Conservation (phyloP, 2,888 invertebrate species). For the Seira sanloemensis region DNA sequence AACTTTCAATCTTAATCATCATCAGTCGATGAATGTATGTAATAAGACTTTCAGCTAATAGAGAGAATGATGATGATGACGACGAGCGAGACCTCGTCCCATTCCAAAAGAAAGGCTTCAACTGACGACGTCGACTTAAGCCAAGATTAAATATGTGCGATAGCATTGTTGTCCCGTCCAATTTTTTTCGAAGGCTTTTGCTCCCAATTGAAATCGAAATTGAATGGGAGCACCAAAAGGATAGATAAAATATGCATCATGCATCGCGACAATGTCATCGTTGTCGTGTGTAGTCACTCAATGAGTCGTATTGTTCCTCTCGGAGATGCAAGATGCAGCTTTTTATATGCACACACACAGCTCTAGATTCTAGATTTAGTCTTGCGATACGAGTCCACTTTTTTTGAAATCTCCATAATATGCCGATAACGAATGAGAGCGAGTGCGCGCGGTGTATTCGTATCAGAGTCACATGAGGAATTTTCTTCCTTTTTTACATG, state of each 20-base stretch:
- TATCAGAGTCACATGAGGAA: not conserved
- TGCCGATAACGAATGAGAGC: not conserved
- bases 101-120: not conserved
- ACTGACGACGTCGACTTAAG: not conserved
- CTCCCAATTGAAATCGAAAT: constrained; percentile 41
- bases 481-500: no score
- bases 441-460: no score
- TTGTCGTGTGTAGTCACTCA: not conserved
- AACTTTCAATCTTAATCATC: not conserved
- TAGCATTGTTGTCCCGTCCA: constrained; percentile 40
- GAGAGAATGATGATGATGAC: constrained; percentile 4
- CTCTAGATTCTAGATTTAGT: not conserved
- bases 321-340: not conserved
- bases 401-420: no score
- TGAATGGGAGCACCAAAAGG: constrained; percentile 23
- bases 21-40: not conserved
- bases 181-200: constrained; percentile 29
- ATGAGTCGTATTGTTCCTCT: not conserved
- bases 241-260: not conserved
- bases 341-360: no score
- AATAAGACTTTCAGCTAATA: no score
- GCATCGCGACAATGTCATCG: not conserved
- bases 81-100: not conserved
- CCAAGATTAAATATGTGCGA: constrained; percentile 40
- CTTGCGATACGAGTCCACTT: not conserved